Base-by-base conservation (phyloP, 2,797 vertebrate species). In the Peromyscus nudipes region DNA sequence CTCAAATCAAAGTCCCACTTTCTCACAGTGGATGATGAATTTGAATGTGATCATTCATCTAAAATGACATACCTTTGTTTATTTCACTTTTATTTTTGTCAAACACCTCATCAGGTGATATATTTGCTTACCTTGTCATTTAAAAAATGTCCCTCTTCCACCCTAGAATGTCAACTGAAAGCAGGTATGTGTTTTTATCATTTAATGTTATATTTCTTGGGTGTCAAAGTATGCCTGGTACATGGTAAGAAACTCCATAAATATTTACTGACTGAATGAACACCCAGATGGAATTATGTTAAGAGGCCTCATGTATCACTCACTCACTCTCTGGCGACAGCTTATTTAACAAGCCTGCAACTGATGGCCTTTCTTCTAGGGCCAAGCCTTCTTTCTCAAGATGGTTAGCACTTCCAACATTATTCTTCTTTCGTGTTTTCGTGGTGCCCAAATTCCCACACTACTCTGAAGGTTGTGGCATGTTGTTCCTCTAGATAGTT, bases 121-220 rank as follows among this genome's bases (percentile, higher is more conserved):
- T 37, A 60, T 69, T 55, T 88, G 12, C 31, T 46, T 55, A 31
- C 60, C 25, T 40, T 49, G 40, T 37, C 69, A 14, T 77, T 43
- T 12, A 10, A 64, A 21, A 79, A 37, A n/a, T 25, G 11, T 25
- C 29, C 60, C 25, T 60, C 69, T 34, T 76, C 17, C 55, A 76
- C 37, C 43, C 16, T 65, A 64, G 31, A 89, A 91, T 46, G 12
- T 92, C 55, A 94, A 90, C 29, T 79, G 37, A 92, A 86, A 92
- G n/a, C 25, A 89, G n/a, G 69, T 65, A 55, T 25, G 55, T 82
- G 19, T 77, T 6, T 83, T 73, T 80, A 40, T 71, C 85, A 64
- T 40, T 60, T 65, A 75, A 91, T 92, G 17, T 34, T 52, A 75
- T 55, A 55, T 96, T 52, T 79, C 40, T 40, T 83, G 21, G 40